Evolutionary conservation across 1,140 invertebrate genomes (phyloP), one percentile per base, ranked within the genome.

Genomic region (Drosophila erecta): DNA sequence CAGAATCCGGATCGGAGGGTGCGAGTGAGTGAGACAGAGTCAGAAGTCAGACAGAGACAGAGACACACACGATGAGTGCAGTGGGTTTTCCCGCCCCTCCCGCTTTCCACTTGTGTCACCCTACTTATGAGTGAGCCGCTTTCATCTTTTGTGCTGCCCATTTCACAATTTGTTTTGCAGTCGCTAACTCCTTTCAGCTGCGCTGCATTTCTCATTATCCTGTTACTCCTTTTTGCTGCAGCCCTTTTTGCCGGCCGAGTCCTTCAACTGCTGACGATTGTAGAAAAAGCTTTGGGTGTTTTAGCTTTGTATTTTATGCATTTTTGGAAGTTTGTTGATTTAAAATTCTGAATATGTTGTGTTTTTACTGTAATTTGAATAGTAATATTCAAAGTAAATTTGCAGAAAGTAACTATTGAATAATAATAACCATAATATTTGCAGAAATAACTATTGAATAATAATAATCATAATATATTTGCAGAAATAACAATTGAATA

Each of bases 61-160:
- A 72, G 22, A 67, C 57, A 62, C 71, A 80, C 47, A 73, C 40
- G 61, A 76, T 46, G 76, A 40, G 40, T 65, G 50, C 37, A 62
- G 51, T 70, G 51, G 35, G 57, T 33, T 70, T 24, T 15, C 15
- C 50, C 20, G 24, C 12, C 44, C 27, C 69, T 14, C 44, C 11
- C 66, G 38, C 38, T 60, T 60, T 11, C 43, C 24, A 3, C 61
- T 17, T 35, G 44, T 40, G 43, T 43, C 40, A 51, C 50, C 55
- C 56, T 79, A 79, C 87, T 89, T 89, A 89, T 83, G 84, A 89
- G 79, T 60, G 71, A 47, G 58, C 55, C 59, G 75, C 83, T 83
- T 87, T 89, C 84, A 87, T 87, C 79, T 61, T 83, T 87, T 89
- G 79, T 87, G 69, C 66, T 65, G 62, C 67, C 69, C 79, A 81